Evolutionary conservation across 2,113 vertebrate genomes (phyloP), one percentile per base, ranked within the genome.

Genomic region (Pampusana beccarii): DNA sequence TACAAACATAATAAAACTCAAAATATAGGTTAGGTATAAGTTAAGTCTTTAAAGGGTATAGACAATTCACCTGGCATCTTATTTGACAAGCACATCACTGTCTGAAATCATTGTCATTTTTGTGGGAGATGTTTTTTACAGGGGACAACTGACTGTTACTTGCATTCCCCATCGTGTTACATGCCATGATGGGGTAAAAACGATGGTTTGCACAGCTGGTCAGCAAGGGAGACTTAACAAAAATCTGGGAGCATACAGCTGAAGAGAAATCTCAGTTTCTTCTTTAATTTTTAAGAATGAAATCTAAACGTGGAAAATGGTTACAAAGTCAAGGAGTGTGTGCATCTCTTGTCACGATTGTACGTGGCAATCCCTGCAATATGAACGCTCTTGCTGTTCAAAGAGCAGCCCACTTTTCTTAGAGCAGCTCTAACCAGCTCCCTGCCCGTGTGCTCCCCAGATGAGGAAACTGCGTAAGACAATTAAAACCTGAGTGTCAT

Each of bases 111-210:
- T 0, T 60, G 17, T 23, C 5, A 16, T 40, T 88, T 77, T 46
- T 38, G 17, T 60, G 15, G 44, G 16, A 53, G 20, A n/a, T 0
- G 0, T n/a, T 61, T 48, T 61, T 54, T 34, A 53, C 23, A 61
- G 25, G n/a, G 34, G 11, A 20, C n/a, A 80, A 34, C 16, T 57
- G 48, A 38, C 11, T 38, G 38, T 46, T 38, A 26, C 1, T 64
- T 46, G 36, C 25, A 42, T 80, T 67, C 24, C 67, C 38, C 46
- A 19, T 72, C 31, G 46, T 71, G 40, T 66, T 66, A 25, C 17
- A 46, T n/a, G 33, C 46, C 58, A 66, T 5, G 19, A 34, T 46
- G 42, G 9, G n/a, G n/a, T 66, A 69, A 64, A 64, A 84, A 50
- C 3, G 1, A 42, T 5, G 16, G 62, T 51, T 77, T 87, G 42